These are phyloP conservation scores for Epinotia ramella DNA, from an alignment of 2,888 invertebrate genomes.

Conservation along the genomic window DNA sequence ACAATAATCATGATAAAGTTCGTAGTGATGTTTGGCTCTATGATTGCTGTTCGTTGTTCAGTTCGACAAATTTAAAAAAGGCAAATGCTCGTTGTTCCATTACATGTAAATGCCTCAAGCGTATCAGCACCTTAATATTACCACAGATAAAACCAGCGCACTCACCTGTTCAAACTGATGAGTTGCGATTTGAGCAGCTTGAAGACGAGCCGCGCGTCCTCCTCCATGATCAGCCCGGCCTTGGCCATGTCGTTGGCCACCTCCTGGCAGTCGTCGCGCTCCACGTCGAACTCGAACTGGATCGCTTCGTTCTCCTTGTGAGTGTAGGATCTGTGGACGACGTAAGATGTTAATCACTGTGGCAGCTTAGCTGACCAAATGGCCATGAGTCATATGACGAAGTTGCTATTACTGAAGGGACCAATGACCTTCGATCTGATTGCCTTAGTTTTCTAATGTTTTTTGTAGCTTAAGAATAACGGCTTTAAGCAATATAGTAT, in stretches of 20 bases:
- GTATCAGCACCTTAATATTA: background rate
- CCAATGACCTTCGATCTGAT: too few relatives aligned
- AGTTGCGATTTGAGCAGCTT: slow-evolving; percentile 96
- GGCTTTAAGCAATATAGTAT: too few relatives aligned
- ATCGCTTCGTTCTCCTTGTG: slow-evolving; percentile 99
- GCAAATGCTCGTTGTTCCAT: too few relatives aligned
- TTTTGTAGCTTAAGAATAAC: too few relatives aligned
- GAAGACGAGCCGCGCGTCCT: slow-evolving; percentile 96
- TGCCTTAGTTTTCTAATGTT: too few relatives aligned
- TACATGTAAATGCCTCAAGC: too few relatives aligned
- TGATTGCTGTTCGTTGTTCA: too few relatives aligned
- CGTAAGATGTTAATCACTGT: background rate
- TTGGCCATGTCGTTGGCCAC: slow-evolving; percentile 98
- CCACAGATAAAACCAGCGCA: slow-evolving; percentile 25
- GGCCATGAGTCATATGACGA: too few relatives aligned
- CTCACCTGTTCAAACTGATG: slow-evolving; percentile 87
- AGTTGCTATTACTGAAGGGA: too few relatives aligned
- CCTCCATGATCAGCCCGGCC: slow-evolving; percentile 97
- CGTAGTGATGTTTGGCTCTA: too few relatives aligned
- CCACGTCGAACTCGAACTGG: slow-evolving; percentile 98
- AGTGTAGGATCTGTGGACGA: slow-evolving; percentile 89
- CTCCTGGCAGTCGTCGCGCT: slow-evolving; percentile 95
- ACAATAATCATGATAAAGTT: too few relatives aligned
- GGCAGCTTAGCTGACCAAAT: background rate
- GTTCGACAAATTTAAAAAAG: too few relatives aligned